A percentile compares a stretch with the other conserved stretches of the same genome.
phyloP scores from a whole-genome alignment of 2,113 vertebrate species.

The Scomber scombrus region DNA sequence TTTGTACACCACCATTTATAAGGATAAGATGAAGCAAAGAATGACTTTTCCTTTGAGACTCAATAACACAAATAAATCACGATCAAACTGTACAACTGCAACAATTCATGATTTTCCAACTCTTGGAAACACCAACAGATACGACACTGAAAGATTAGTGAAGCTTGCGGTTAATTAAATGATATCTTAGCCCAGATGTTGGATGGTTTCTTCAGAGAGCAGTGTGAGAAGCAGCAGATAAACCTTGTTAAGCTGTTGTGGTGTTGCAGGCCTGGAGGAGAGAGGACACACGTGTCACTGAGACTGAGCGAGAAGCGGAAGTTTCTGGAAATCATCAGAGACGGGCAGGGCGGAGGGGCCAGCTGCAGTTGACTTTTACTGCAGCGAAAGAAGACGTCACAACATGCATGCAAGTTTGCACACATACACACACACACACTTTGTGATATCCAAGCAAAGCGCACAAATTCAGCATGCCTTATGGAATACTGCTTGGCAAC shows the following conservation, averaged over 20 bases:
- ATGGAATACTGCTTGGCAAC: neutral
- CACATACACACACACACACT: neutral
- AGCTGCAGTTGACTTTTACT: constrained; percentile 46
- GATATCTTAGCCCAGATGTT: constrained; percentile 29
- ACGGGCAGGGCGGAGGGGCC: constrained; percentile 3
- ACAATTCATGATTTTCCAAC: neutral
- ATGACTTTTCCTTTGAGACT: too few species aligned
- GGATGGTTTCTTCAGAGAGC: neutral
- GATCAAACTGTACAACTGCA: neutral
- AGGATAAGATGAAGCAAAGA: too few species aligned
- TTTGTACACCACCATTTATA: too few species aligned
- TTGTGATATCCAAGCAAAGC: neutral
- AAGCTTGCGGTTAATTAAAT: neutral
- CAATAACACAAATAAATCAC: neutral
- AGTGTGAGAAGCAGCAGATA: constrained; percentile 7
- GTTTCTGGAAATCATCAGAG: constrained; percentile 77
- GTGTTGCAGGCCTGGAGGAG: constrained; percentile 11
- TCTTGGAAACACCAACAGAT: neutral
- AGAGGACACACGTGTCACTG: constrained; percentile 64
- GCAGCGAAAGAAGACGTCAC: constrained; percentile 33
- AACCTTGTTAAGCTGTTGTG: neutral
- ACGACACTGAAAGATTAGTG: neutral
- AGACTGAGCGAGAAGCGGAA: constrained; percentile 52
- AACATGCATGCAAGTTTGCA: constrained; percentile 4
- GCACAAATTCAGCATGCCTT: neutral